Percentiles rank a stretch among this genome's conserved stretches.
Evolutionary conservation across 2,113 vertebrate genomes (phyloP).

Genomic region (Scolopax mira): DNA sequence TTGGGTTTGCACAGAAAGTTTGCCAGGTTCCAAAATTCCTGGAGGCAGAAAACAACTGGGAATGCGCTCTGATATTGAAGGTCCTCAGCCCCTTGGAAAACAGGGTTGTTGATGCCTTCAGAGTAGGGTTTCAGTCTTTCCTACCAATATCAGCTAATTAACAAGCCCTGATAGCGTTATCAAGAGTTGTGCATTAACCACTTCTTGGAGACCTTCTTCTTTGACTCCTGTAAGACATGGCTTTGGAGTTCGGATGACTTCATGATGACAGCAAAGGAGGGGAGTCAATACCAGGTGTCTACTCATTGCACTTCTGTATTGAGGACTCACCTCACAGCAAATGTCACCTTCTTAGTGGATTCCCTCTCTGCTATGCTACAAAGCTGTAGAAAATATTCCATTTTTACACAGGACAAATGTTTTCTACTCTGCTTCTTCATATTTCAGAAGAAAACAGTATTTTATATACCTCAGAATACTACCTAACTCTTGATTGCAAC

Average conservation of each 20-base stretch:
- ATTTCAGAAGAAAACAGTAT: background rate
- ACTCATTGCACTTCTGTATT: background rate
- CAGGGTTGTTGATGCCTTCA: background rate
- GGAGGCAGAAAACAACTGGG: background rate
- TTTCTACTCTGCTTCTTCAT: background rate
- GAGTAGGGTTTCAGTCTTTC: background rate
- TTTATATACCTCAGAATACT: background rate
- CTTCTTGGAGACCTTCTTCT: background rate
- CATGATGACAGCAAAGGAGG: background rate
- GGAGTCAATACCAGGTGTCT: background rate
- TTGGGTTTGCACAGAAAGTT: background rate
- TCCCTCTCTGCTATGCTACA: background rate
- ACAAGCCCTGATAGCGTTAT: background rate
- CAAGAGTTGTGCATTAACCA: background rate
- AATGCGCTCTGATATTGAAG: background rate
- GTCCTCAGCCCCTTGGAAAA: background rate
- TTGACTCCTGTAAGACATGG: background rate
- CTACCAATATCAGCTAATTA: background rate
- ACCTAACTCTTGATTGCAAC: background rate
- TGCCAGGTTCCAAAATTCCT: background rate
- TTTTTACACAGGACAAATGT: background rate
- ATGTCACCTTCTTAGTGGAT: background rate
- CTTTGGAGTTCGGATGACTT: background rate
- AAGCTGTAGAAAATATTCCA: background rate
- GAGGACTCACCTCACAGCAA: background rate